Percentiles rank a stretch among this genome's conserved stretches.
Conservation (phyloP, 2,113 vertebrate genomes). For the Stegostoma tigrinum region DNA sequence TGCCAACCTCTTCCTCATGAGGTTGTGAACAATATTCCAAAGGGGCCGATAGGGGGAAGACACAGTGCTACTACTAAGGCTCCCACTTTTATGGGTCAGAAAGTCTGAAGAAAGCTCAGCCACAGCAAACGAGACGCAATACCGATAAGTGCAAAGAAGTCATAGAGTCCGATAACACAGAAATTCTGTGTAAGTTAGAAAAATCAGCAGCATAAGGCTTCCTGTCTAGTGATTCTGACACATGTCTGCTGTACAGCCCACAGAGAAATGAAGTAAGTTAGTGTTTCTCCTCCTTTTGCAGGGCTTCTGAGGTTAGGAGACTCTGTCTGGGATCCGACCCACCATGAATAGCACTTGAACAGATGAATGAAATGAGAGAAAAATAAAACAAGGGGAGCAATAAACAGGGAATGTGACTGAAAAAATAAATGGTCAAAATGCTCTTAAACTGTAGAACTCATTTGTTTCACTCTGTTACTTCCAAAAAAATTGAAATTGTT, state of each 20-base stretch:
- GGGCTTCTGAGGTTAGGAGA: not conserved
- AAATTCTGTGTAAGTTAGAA: not conserved
- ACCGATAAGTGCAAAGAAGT: not conserved
- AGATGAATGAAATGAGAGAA: not conserved
- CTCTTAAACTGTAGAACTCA: not conserved
- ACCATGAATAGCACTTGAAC: not conserved
- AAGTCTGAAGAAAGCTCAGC: not conserved
- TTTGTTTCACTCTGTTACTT: not conserved
- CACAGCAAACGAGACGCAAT: not conserved
- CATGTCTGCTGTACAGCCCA: not conserved
- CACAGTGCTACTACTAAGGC: too few species aligned
- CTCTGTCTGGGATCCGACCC: not conserved
- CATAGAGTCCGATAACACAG: too few species aligned
- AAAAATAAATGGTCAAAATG: not conserved
- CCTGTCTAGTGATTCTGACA: not conserved
- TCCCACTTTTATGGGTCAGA: not conserved
- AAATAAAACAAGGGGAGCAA: not conserved
- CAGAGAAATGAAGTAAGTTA: not conserved
- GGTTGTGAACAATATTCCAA: too few species aligned
- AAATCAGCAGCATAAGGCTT: not conserved
- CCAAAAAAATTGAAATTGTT: not conserved
- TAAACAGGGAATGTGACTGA: not conserved
- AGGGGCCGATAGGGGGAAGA: too few species aligned
- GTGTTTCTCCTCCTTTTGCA: not conserved
- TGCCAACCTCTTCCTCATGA: too few species aligned